These are phyloP conservation scores for Reticulitermes speratus DNA, from an alignment of 1,140 invertebrate genomes.

Conservation along the genomic window DNA sequence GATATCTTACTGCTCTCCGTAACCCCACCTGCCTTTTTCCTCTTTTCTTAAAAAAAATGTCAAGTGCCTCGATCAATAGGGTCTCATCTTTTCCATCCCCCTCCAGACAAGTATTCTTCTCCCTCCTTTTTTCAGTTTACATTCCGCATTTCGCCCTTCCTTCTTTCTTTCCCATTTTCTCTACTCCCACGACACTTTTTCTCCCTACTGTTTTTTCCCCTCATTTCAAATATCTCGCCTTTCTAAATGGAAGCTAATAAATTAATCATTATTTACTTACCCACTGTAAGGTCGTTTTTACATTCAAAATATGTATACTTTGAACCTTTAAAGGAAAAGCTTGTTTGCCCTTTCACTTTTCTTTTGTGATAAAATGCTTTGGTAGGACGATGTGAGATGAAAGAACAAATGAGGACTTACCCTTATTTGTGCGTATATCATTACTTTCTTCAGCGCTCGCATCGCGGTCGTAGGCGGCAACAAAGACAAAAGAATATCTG, in stretches of 20 bases:
- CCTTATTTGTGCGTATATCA: background rate
- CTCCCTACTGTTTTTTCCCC: background rate
- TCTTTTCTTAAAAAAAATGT: background rate
- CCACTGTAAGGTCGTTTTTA: background rate
- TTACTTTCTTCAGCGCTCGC: background rate
- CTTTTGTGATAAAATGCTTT: background rate
- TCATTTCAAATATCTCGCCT: background rate
- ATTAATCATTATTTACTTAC: slow-evolving; percentile 15
- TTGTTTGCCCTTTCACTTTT: slow-evolving; percentile 7
- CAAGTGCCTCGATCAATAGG: background rate
- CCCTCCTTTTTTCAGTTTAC: background rate
- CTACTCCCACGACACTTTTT: background rate
- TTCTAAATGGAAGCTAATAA: slow-evolving; percentile 17
- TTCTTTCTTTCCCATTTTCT: background rate
- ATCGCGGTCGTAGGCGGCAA: too few relatives aligned
- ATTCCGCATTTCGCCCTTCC: background rate
- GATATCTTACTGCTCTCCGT: background rate
- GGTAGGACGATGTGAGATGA: background rate
- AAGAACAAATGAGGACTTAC: background rate
- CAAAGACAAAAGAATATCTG: too few relatives aligned
- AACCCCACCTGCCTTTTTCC: background rate
- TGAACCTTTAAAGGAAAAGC: background rate
- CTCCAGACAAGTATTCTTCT: background rate
- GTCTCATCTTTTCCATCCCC: background rate
- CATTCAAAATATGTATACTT: background rate